Percentiles rank a stretch among this genome's conserved stretches.
Conservation (phyloP, 2,888 invertebrate species). For the Catocala nupta region DNA sequence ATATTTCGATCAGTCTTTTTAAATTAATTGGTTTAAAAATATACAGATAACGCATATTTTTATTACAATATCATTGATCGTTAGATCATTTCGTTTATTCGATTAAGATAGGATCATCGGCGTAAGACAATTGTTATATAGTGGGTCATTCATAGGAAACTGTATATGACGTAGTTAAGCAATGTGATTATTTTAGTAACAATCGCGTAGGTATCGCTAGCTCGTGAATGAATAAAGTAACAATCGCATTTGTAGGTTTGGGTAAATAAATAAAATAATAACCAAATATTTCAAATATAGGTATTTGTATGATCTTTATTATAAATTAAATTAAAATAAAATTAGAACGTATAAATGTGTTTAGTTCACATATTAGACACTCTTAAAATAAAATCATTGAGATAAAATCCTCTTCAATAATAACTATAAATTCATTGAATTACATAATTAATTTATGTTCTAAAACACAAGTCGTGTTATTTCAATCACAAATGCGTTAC, state of each 20-base stretch:
- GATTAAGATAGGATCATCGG: too few relatives aligned
- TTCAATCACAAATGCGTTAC: conserved; percentile 31
- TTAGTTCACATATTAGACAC: neutral
- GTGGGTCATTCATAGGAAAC: too few relatives aligned
- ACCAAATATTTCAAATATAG: neutral
- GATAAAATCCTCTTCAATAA: conserved; percentile 12
- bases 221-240: too few relatives aligned
- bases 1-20: too few relatives aligned
- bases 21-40: too few relatives aligned
- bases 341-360: neutral
- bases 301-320: conserved; percentile 1
- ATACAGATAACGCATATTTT: too few relatives aligned
- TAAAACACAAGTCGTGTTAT: neutral
- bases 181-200: too few relatives aligned
- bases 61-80: too few relatives aligned
- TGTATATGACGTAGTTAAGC: too few relatives aligned
- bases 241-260: neutral
- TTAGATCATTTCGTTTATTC: too few relatives aligned
- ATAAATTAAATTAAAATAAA: neutral
- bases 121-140: too few relatives aligned
- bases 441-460: neutral
- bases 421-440: conserved; percentile 3
- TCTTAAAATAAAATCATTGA: conserved; percentile 6
- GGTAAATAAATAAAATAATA: neutral
- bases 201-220: too few relatives aligned